A percentile compares a stretch with the other conserved stretches of the same genome.
These are phyloP conservation scores for Pachymerium ferrugineum DNA, from an alignment of 2,888 invertebrate species.

Conservation along the genomic window DNA sequence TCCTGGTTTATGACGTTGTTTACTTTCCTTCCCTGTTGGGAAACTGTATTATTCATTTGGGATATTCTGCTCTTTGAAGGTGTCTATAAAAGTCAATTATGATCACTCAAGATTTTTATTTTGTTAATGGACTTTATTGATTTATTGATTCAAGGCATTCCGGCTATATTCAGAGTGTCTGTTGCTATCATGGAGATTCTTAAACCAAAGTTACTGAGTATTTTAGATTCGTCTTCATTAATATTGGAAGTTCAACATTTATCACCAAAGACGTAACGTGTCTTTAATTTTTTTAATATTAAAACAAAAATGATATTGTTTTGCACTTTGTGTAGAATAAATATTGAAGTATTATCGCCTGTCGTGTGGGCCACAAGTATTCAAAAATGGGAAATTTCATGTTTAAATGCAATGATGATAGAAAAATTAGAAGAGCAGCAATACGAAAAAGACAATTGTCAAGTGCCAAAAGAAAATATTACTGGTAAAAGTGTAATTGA, in stretches of 20 bases:
- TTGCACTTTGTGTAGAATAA: not conserved
- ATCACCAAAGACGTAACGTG: conserved; percentile 21
- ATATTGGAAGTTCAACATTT: conserved; percentile 31
- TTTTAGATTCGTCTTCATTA: conserved; percentile 9
- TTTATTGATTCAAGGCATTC: not conserved
- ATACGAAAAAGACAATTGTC: not conserved
- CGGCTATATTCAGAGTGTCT: conserved; percentile 28
- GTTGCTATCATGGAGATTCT: conserved; percentile 31
- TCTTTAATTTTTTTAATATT: not conserved
- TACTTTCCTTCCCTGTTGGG: conserved; percentile 35
- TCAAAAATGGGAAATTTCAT: conserved; percentile 5
- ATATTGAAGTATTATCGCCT: not conserved
- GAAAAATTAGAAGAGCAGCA: not conserved
- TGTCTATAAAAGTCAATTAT: too few relatives aligned
- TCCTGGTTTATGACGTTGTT: conserved; percentile 36
- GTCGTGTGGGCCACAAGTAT: not conserved
- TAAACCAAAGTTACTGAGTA: not conserved
- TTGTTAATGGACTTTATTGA: not conserved
- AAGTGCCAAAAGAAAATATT: too few relatives aligned
- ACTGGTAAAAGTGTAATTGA: too few relatives aligned
- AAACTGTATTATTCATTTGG: conserved; percentile 34
- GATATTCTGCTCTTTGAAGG: conserved; percentile 34
- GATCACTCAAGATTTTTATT: not conserved
- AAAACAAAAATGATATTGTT: not conserved
- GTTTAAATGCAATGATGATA: not conserved